A percentile compares a stretch with the other conserved stretches of the same genome.
These are phyloP conservation scores for Numida meleagris DNA, from an alignment of 2,113 vertebrate species.

Conservation along the genomic window DNA sequence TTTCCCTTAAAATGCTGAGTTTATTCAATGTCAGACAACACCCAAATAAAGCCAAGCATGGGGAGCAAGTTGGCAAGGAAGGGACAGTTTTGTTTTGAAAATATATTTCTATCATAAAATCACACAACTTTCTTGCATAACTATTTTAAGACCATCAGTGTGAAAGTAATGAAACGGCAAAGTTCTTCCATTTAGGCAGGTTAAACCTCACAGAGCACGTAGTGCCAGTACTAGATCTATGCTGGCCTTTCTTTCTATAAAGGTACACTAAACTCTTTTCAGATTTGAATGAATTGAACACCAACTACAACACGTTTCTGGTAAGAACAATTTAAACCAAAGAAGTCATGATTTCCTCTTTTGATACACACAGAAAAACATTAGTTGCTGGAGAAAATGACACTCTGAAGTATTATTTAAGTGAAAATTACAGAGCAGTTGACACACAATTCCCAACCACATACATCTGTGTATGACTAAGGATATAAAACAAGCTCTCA, in stretches of 20 bases:
- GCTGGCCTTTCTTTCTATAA: background rate
- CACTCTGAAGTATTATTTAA: slow-evolving; percentile 46
- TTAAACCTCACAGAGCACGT: background rate
- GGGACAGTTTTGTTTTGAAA: background rate
- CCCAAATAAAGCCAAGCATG: slow-evolving; percentile 6
- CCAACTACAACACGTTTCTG: background rate
- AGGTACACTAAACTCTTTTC: background rate
- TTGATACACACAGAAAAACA: background rate
- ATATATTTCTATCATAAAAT: background rate
- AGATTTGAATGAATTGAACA: background rate
- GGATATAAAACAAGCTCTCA: slow-evolving; percentile 57
- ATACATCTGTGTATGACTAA: slow-evolving; percentile 52
- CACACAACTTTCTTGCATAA: background rate
- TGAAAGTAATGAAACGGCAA: background rate
- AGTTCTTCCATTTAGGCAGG: background rate
- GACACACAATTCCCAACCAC: slow-evolving; percentile 49
- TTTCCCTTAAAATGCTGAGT: background rate
- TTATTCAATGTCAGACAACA: background rate
- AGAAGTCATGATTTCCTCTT: background rate
- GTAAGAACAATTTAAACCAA: background rate
- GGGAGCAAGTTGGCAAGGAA: background rate
- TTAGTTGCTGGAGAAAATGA: slow-evolving; percentile 21
- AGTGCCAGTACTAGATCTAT: background rate
- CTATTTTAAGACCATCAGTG: background rate
- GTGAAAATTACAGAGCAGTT: slow-evolving; percentile 47